phyloP scores from a whole-genome alignment of 2,888 invertebrate species.

The Colletes collaris region DNA sequence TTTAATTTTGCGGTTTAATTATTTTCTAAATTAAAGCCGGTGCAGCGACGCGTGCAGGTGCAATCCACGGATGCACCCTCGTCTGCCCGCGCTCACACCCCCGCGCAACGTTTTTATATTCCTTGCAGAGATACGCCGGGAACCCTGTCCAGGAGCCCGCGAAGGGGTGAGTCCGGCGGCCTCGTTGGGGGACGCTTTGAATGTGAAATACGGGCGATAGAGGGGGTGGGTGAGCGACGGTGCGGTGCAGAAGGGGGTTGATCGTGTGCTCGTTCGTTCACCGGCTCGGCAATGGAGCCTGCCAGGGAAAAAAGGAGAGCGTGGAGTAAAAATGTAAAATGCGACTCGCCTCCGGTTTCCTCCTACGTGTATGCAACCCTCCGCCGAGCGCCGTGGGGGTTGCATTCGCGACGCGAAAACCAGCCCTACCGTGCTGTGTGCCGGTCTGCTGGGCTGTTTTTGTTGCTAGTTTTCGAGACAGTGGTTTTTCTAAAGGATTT shows the following conservation, averaged over 20 bases:
- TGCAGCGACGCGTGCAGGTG: conserved; percentile 33
- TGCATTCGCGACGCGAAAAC: conserved; percentile 11
- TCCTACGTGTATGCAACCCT: conserved; percentile 25
- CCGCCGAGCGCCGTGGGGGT: neutral
- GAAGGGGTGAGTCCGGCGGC: conserved; percentile 49
- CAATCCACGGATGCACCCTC: conserved; percentile 19
- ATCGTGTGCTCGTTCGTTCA: conserved; percentile 72
- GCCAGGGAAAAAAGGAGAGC: conserved; percentile 62
- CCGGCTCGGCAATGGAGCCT: conserved; percentile 49
- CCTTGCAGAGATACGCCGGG: conserved; percentile 74
- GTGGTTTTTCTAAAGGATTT: conserved; percentile 6
- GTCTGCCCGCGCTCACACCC: neutral
- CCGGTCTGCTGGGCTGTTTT: conserved; percentile 4
- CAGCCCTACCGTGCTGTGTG: neutral
- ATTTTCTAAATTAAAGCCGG: conserved; percentile 80
- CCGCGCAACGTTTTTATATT: conserved; percentile 73
- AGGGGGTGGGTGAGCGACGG: conserved; percentile 2
- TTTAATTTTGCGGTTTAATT: conserved; percentile 81
- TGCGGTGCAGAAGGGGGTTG: conserved; percentile 66
- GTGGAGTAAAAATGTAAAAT: conserved; percentile 76
- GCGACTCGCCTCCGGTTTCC: conserved; percentile 75
- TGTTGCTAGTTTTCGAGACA: neutral
- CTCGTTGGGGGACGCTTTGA: conserved; percentile 70
- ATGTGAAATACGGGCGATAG: conserved; percentile 73
- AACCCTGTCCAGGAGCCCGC: conserved; percentile 60